Percentiles rank a stretch among this genome's conserved stretches.
These are phyloP conservation scores for Porites lobata DNA, from an alignment of 92 coral and sea anemone species.

Conservation along the genomic window DNA sequence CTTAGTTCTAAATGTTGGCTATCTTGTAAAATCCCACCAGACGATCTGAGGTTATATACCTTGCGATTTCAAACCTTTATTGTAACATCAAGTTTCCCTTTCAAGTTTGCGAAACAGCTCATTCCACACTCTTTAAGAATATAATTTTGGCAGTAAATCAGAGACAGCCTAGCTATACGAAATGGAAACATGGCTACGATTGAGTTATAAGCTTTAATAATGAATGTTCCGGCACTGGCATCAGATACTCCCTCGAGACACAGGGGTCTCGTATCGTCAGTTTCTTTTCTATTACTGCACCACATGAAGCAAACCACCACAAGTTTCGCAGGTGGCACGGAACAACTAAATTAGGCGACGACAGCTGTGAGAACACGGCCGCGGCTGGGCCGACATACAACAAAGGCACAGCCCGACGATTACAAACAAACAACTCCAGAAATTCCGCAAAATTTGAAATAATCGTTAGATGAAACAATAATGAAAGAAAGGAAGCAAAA, in stretches of 20 bases:
- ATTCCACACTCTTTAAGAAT: constrained; percentile 8
- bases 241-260: neutral
- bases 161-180: neutral
- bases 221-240: constrained; percentile 14
- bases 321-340: neutral
- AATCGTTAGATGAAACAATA: constrained; percentile 43
- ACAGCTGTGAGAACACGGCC: neutral
- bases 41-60: too few species aligned
- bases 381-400: neutral
- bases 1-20: too few species aligned
- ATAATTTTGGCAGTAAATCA: neutral
- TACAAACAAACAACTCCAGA: constrained; percentile 17
- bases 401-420: constrained; percentile 41
- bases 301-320: constrained; percentile 13
- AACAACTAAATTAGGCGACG: constrained; percentile 1
- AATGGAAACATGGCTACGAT: neutral
- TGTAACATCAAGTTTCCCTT: constrained; percentile 11
- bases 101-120: neutral
- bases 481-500: constrained; percentile 44
- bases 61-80: neutral
- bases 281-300: neutral
- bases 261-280: constrained; percentile 18
- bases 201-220: neutral
- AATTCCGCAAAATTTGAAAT: constrained; percentile 1
- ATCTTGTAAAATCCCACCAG: too few species aligned